phyloP scores from a whole-genome alignment of 2,113 vertebrate species.

The Opisthocomus hoazin region DNA sequence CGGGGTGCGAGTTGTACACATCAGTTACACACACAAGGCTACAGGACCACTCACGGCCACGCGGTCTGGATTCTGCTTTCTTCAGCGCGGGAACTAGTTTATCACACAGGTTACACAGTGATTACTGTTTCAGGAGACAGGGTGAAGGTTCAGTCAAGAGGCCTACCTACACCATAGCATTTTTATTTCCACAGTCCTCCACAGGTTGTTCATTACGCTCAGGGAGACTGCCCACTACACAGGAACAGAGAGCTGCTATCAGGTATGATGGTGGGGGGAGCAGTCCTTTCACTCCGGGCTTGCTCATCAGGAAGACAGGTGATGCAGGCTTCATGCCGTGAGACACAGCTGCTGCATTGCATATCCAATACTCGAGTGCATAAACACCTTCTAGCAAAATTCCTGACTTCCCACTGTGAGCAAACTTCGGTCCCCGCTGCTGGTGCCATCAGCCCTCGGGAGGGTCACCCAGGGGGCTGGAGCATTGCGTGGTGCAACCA shows the following conservation, averaged over 20 bases:
- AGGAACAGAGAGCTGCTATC: neutral
- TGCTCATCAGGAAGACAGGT: neutral
- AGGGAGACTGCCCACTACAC: neutral
- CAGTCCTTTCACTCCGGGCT: fast-evolving
- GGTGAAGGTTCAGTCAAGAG: neutral
- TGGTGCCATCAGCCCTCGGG: neutral
- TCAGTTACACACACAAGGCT: neutral
- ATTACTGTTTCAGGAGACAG: neutral
- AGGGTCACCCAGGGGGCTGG: fast-evolving
- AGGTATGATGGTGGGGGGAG: neutral
- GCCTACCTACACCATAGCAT: neutral
- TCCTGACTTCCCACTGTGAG: neutral
- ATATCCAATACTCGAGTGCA: fast-evolving
- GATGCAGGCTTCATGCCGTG: neutral
- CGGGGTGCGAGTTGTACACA: fast-evolving
- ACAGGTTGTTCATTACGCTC: fast-evolving
- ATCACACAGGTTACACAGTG: neutral
- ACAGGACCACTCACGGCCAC: neutral
- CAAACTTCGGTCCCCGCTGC: neutral
- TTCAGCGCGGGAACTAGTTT: neutral
- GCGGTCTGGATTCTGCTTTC: neutral
- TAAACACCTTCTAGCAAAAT: neutral
- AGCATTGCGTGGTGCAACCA: neutral
- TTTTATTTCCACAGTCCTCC: neutral
- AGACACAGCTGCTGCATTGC: neutral